Conservation (phyloP, 2,888 invertebrate species). For the Theretra japonica region DNA sequence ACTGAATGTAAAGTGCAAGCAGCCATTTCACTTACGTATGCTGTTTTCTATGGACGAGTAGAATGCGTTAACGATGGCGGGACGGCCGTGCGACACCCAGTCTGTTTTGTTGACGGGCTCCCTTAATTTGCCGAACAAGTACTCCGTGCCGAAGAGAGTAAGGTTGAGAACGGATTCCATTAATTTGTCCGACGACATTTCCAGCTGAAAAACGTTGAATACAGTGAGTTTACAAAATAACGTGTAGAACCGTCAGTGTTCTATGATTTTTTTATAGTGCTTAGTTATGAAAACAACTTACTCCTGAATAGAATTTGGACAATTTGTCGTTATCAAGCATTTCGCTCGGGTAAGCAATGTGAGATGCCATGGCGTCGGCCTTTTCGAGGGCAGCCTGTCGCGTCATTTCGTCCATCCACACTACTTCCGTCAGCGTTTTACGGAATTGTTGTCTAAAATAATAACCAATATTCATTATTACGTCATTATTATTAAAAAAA, state of each 20-base stretch:
- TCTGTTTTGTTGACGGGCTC: constrained; percentile 93
- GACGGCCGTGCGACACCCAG: constrained; percentile 93
- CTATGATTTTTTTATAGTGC: too few relatives aligned
- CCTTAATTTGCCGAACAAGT: constrained; percentile 90
- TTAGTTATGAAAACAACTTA: constrained; percentile 60
- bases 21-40: constrained; percentile 88
- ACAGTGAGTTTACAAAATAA: background rate
- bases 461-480: background rate
- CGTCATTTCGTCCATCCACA: constrained; percentile 97
- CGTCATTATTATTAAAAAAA: background rate
- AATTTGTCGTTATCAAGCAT: constrained; percentile 92
- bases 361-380: constrained; percentile 92
- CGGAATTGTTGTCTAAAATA: constrained; percentile 87
- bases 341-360: constrained; percentile 97
- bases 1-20: background rate
- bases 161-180: constrained; percentile 91
- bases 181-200: constrained; percentile 88
- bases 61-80: constrained; percentile 94
- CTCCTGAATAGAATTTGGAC: constrained; percentile 90
- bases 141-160: constrained; percentile 92
- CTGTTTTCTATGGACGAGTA: constrained; percentile 94
- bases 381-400: constrained; percentile 90
- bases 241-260: too few relatives aligned
- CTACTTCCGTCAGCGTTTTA: constrained; percentile 90
- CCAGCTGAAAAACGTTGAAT: constrained; percentile 79